Percentiles rank a stretch among this genome's conserved stretches.
Conservation (phyloP, 2,888 invertebrate species). For the Anaspis maculata region DNA sequence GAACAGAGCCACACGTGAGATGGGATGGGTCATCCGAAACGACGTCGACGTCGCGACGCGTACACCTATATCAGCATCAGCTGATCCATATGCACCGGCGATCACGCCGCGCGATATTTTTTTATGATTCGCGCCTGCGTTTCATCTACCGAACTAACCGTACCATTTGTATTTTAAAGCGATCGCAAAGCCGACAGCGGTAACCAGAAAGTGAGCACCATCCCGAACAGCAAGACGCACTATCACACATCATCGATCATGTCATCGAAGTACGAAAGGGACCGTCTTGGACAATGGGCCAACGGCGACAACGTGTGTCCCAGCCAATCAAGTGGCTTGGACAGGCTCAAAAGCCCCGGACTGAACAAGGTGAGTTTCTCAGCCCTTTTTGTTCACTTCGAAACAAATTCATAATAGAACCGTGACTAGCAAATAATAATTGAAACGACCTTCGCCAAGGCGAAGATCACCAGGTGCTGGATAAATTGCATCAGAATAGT, state of each 20-base stretch:
- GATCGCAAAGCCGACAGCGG: constrained; percentile 1
- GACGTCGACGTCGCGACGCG: constrained; percentile 3
- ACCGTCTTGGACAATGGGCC: constrained; percentile 29
- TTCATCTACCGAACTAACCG: not conserved
- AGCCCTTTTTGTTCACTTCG: too few relatives aligned
- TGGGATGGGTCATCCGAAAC: too few relatives aligned
- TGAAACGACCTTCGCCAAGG: too few relatives aligned
- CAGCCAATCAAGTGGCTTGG: constrained; percentile 23
- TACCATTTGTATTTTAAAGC: not conserved
- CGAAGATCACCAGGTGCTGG: too few relatives aligned
- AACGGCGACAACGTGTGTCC: constrained; percentile 24
- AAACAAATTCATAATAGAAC: too few relatives aligned
- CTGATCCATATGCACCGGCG: constrained; percentile 5
- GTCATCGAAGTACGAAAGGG: constrained; percentile 21
- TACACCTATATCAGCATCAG: constrained; percentile 9
- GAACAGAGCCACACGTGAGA: too few relatives aligned
- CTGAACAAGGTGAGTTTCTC: constrained; percentile 28
- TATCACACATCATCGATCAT: not conserved
- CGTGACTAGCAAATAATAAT: too few relatives aligned
- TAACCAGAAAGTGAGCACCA: constrained; percentile 2
- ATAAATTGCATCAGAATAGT: too few relatives aligned
- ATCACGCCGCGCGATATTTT: constrained; percentile 1
- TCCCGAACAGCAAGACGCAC: not conserved
- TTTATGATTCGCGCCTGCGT: constrained; percentile 10
- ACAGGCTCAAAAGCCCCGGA: constrained; percentile 23